Percentiles rank a stretch among this genome's conserved stretches.
phyloP scores from a whole-genome alignment of 2,888 invertebrate genomes.

The Tyria jacobaeae region DNA sequence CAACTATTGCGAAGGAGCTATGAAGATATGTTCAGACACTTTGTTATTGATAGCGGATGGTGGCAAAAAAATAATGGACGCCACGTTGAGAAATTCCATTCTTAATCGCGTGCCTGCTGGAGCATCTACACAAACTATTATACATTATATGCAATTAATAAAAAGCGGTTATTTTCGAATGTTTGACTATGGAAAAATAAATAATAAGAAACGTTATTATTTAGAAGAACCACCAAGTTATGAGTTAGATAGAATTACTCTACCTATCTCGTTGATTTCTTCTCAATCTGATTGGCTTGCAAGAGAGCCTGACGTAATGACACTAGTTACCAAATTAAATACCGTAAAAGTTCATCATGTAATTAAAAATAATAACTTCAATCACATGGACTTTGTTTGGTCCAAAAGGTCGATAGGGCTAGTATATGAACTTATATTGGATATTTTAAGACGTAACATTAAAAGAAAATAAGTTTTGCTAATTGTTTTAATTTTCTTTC shows the following conservation, averaged over 20 bases:
- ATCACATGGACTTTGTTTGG: slow-evolving; percentile 13
- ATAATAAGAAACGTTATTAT: slow-evolving; percentile 2
- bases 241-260: neutral
- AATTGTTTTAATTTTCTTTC: neutral
- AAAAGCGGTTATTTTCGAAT: slow-evolving; percentile 56
- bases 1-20: slow-evolving; percentile 50
- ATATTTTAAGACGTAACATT: neutral
- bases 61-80: slow-evolving; percentile 36
- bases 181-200: slow-evolving; percentile 2
- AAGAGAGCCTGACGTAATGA: neutral
- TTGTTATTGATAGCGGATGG: slow-evolving; percentile 55
- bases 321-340: neutral
- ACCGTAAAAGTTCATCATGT: slow-evolving; percentile 1
- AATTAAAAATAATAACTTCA: neutral
- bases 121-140: slow-evolving; percentile 59
- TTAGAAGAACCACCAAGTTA: slow-evolving; percentile 6
- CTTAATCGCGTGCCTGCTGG: slow-evolving; percentile 47
- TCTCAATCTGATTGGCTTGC: slow-evolving; percentile 14
- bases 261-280: slow-evolving; percentile 9
- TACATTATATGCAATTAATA: slow-evolving; percentile 63
- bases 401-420: neutral
- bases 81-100: slow-evolving; percentile 33
- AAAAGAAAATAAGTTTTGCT: neutral
- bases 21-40: slow-evolving; percentile 51
- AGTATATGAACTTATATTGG: neutral